Evolutionary conservation across 2,888 invertebrate species (phyloP).

Genomic region (Pollenia labialis): DNA sequence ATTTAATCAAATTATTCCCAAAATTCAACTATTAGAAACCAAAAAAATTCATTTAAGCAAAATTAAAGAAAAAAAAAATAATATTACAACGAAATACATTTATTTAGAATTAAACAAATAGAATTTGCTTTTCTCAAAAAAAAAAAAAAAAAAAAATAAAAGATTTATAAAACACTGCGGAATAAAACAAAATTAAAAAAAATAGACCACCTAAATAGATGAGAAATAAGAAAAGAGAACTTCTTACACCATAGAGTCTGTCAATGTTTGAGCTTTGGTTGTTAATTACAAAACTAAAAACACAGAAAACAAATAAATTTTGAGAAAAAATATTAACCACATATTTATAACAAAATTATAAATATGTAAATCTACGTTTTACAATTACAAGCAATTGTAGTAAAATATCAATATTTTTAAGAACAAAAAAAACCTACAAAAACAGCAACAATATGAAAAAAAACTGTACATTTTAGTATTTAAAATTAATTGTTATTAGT

Average conservation of each 20-base stretch:
- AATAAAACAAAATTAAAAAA: conserved; percentile 61
- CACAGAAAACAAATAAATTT: background rate
- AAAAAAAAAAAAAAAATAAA: conserved; percentile 43
- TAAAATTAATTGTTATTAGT: conserved; percentile 64
- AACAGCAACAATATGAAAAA: conserved; percentile 1
- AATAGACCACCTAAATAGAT: conserved; percentile 72
- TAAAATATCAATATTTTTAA: conserved; percentile 67
- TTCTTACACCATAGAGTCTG: conserved; percentile 72
- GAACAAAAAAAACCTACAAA: conserved; percentile 1
- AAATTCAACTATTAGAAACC: background rate
- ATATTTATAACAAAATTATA: conserved; percentile 3
- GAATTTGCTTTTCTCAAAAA: conserved; percentile 55
- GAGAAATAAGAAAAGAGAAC: conserved; percentile 26
- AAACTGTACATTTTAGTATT: conserved; percentile 56
- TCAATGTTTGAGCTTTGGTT: conserved; percentile 81
- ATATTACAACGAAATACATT: conserved; percentile 65
- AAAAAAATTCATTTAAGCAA: background rate
- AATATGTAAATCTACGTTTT: conserved; percentile 55
- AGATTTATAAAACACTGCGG: conserved; percentile 51
- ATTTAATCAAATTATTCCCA: background rate
- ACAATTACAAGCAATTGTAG: conserved; percentile 69
- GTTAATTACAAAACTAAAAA: conserved; percentile 69
- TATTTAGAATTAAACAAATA: conserved; percentile 64
- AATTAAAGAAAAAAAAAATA: conserved; percentile 8
- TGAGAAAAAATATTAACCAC: conserved; percentile 33